These are phyloP conservation scores for Melanotaenia duboulayi DNA, from an alignment of 2,113 vertebrate genomes.

Conservation along the genomic window DNA sequence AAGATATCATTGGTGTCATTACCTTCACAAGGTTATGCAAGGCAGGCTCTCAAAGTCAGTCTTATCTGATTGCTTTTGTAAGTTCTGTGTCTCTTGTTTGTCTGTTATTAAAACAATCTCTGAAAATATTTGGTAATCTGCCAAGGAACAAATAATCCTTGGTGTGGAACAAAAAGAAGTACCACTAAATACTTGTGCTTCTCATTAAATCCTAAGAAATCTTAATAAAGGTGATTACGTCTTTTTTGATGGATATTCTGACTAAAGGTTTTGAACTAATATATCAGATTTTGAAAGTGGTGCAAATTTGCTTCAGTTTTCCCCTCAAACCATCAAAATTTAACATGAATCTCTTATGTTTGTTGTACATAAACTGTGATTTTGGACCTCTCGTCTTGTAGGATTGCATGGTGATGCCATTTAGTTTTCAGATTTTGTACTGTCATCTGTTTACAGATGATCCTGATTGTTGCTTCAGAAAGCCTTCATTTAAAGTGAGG, in stretches of 20 bases:
- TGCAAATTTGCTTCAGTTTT: too few species aligned
- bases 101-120: neutral
- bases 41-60: neutral
- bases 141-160: conserved; percentile 6
- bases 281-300: neutral
- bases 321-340: too few species aligned
- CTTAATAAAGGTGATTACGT: too few species aligned
- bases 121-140: neutral
- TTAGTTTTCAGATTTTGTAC: neutral
- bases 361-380: too few species aligned
- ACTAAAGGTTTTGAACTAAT: too few species aligned
- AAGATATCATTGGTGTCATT: neutral
- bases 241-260: too few species aligned
- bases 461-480: conserved; percentile 22
- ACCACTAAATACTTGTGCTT: too few species aligned
- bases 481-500: conserved; percentile 24
- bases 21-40: neutral
- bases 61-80: neutral
- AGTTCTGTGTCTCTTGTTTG: neutral
- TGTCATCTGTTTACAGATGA: conserved; percentile 31
- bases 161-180: too few species aligned
- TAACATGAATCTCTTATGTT: neutral
- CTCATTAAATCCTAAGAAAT: too few species aligned
- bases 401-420: neutral
- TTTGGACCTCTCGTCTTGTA: too few species aligned